Conservation (phyloP, 1,140 invertebrate genomes). For the Cyphomyrmex costatus region DNA sequence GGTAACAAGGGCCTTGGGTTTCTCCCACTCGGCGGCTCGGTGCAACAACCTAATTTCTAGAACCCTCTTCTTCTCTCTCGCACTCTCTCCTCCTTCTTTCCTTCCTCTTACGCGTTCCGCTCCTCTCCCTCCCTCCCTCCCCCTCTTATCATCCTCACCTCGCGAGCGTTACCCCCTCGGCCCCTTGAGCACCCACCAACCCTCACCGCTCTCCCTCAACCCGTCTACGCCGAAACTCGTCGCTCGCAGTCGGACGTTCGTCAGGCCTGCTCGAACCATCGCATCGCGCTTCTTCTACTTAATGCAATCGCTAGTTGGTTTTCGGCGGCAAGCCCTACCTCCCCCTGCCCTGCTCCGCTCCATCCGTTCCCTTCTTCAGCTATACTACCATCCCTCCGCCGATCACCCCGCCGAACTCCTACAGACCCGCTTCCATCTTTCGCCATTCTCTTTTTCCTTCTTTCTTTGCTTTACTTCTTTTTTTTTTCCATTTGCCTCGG, state of each 20-base stretch:
- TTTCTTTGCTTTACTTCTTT: slow-evolving; percentile 52
- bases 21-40: slow-evolving; percentile 82
- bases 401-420: slow-evolving; percentile 65
- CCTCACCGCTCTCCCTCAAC: slow-evolving; percentile 51
- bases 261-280: slow-evolving; percentile 68
- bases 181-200: slow-evolving; percentile 39
- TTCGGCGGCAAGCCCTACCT: slow-evolving; percentile 81
- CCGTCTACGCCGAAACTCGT: slow-evolving; percentile 47
- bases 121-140: slow-evolving; percentile 44
- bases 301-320: slow-evolving; percentile 86
- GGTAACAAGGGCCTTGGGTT: slow-evolving; percentile 86
- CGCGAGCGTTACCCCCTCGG: slow-evolving; percentile 46
- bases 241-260: slow-evolving; percentile 65
- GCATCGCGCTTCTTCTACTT: slow-evolving; percentile 82
- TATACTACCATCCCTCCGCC: slow-evolving; percentile 60
- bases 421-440: slow-evolving; percentile 66
- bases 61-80: slow-evolving; percentile 77
- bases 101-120: slow-evolving; percentile 53
- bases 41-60: slow-evolving; percentile 88
- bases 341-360: background rate
- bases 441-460: slow-evolving; percentile 56
- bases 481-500: slow-evolving; percentile 65
- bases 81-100: slow-evolving; percentile 51
- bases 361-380: slow-evolving; percentile 46
- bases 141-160: slow-evolving; percentile 64